Evolutionary conservation across 2,888 invertebrate species (phyloP), one percentile per base, ranked within the genome.

Genomic region (Platynereis dumerilii): DNA sequence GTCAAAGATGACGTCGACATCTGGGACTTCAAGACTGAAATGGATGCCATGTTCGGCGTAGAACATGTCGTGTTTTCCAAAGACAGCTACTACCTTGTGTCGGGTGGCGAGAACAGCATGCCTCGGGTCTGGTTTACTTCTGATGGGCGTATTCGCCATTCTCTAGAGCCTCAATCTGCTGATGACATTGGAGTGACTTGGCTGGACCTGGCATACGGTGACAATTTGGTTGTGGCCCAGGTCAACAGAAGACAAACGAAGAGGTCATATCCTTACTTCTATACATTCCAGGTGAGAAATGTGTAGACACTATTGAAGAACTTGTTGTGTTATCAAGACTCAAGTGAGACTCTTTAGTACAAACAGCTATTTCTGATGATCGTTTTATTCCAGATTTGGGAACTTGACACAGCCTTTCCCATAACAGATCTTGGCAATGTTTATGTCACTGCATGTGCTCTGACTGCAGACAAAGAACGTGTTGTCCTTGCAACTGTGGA

Each of bases 111-210:
- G n/a, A 34, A 57, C 22, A 57, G 53, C 20, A 48, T 59, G n/a
- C 67, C 67, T n/a, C 54, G 54, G 12, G 29, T 67, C 2, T 67
- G 67, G 67, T 45, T 56, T 27, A 28, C 52, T 2, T 48, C 22
- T 26, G 22, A 34, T 27, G 54, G 66, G 22, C 26, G 27, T 17
- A 27, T 60, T 2, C 42, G 39, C 27, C 42, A 44, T 34, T 34
- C 48, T 7, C 54, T 68, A 52, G 54, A 58, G 29, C 58, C 54
- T 15, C 55, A 65, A 7, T 22, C 39, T 10, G 48, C 54, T 10
- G 20, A 27, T 20, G 69, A 69, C 52, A n/a, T 57, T 15, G 66
- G 59, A 27, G 66, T 67, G 39, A 55, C 64, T 2, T 64, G 65
- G 66, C 55, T 65, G 39, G 45, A 52, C 2, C 58, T 69, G 12